Evolutionary conservation across 2,113 vertebrate genomes (phyloP).

Genomic region (Lontra canadensis): DNA sequence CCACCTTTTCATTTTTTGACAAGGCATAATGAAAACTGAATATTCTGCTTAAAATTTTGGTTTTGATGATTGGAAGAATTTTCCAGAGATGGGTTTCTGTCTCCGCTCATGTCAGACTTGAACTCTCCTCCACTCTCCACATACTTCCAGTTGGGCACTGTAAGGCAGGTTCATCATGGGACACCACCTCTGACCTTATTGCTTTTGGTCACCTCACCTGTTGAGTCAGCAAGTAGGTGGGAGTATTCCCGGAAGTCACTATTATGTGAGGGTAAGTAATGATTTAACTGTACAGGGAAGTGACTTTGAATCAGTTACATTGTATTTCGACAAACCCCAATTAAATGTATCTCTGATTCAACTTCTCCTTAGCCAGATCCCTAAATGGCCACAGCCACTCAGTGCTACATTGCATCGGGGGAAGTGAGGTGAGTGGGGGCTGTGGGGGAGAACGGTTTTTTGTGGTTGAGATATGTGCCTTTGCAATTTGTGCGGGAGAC

Average conservation of each 20-base stretch:
- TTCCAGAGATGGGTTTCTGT: not conserved
- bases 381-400: not conserved
- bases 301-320: not conserved
- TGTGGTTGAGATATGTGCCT: not conserved
- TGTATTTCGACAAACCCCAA: not conserved
- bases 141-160: not conserved
- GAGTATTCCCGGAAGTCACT: not conserved
- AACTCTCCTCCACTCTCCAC: not conserved
- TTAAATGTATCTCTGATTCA: not conserved
- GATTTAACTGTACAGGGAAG: not conserved
- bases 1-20: not conserved
- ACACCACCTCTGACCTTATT: not conserved
- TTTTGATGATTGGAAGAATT: not conserved
- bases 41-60: not conserved
- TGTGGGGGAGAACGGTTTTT: not conserved
- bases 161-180: not conserved
- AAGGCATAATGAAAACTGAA: not conserved
- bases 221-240: not conserved
- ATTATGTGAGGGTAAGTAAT: not conserved
- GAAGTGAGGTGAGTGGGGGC: not conserved
- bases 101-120: not conserved
- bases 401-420: not conserved
- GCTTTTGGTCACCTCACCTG: not conserved
- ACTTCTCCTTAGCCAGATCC: not conserved
- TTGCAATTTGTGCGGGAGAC: not conserved